phyloP scores from a whole-genome alignment of 2,888 invertebrate species.

The Scaptomyza flava region DNA sequence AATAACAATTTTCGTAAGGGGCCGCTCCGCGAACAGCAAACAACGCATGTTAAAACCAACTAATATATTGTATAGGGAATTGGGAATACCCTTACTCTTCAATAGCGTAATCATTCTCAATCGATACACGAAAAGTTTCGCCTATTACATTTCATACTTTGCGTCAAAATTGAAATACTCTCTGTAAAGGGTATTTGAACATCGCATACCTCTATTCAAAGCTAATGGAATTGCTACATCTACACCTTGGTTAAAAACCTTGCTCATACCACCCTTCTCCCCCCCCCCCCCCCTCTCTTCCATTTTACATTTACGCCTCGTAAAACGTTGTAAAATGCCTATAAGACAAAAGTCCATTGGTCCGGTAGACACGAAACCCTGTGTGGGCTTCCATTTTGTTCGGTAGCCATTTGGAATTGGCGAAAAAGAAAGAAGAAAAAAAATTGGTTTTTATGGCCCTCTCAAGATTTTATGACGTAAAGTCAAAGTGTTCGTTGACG shows the following conservation, averaged over 20 bases:
- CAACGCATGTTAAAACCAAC: constrained; percentile 50
- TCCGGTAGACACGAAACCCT: constrained; percentile 7
- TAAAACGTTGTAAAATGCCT: constrained; percentile 59
- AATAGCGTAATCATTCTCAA: no score
- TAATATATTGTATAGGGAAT: neutral
- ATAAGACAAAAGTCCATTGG: constrained; percentile 17
- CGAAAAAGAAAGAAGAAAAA: constrained; percentile 2
- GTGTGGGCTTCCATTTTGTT: constrained; percentile 52
- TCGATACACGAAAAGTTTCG: neutral
- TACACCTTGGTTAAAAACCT: neutral
- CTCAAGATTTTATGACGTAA: constrained; percentile 49
- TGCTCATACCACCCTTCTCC: neutral
- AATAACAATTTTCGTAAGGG: constrained; percentile 66
- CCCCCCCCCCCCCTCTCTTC: no score
- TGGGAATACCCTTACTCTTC: constrained; percentile 21
- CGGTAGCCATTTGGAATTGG: constrained; percentile 62
- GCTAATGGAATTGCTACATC: constrained; percentile 45
- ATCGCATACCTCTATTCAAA: neutral
- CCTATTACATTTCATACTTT: constrained; percentile 10
- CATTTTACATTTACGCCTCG: constrained; percentile 42
- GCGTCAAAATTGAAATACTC: neutral
- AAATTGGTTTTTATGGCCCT: constrained; percentile 39
- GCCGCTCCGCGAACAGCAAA: constrained; percentile 6
- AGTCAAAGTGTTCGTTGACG: neutral
- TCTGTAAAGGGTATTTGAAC: no score